phyloP scores from a whole-genome alignment of 2,113 vertebrate genomes.

The Gobio gobio region DNA sequence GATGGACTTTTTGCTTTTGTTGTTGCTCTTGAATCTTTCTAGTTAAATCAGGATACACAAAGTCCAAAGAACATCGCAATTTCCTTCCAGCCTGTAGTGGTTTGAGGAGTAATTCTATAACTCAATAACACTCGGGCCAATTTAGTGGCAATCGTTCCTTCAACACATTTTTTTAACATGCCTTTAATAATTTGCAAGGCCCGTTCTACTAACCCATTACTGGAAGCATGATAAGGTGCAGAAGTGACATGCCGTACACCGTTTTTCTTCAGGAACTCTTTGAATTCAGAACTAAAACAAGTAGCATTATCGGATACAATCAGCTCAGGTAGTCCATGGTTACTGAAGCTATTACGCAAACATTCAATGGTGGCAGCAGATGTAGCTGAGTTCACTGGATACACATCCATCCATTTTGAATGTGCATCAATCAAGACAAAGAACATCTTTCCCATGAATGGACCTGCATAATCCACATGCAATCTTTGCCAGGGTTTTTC shows the following conservation, averaged over 20 bases:
- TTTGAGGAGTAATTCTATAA: constrained; percentile 47
- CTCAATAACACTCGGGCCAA: constrained; percentile 39
- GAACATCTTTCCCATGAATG: too few relatives aligned
- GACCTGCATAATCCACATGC: too few relatives aligned
- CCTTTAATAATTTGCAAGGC: background rate
- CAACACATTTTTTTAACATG: constrained; percentile 25
- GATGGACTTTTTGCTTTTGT: too few relatives aligned
- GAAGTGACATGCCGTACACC: background rate
- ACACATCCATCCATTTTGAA: too few relatives aligned
- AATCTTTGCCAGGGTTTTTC: too few relatives aligned
- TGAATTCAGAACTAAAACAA: constrained; percentile 34
- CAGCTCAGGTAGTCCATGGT: background rate
- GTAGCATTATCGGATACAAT: constrained; percentile 27
- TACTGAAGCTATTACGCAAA: too few relatives aligned
- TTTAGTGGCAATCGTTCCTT: constrained; percentile 23
- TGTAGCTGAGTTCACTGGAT: too few relatives aligned
- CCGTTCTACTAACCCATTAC: background rate
- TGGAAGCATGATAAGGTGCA: background rate
- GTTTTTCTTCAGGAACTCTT: constrained; percentile 24
- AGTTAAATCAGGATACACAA: background rate
- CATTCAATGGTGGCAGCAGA: background rate
- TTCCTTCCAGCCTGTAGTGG: constrained; percentile 20
- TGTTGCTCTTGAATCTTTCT: too few relatives aligned
- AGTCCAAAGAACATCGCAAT: constrained; percentile 14
- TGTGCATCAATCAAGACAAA: too few relatives aligned